A percentile compares a stretch with the other conserved stretches of the same genome.
Conservation (phyloP, 2,113 vertebrate species). For the Plestiodon gilberti region DNA sequence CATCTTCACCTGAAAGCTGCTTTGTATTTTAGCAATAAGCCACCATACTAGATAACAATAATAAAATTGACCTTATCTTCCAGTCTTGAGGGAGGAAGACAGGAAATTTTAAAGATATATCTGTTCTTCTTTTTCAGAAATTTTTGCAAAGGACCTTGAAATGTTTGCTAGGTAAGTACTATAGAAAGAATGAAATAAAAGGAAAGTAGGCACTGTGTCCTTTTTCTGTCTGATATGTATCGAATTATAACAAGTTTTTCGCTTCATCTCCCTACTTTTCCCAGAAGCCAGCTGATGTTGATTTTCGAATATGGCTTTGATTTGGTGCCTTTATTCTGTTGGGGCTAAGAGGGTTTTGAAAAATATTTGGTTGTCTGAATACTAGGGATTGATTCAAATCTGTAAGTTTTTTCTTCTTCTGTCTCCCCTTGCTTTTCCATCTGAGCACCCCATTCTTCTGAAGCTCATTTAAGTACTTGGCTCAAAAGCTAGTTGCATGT, state of each 20-base stretch:
- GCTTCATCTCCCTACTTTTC: not conserved
- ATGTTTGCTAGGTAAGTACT: constrained; percentile 89
- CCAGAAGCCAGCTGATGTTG: not conserved
- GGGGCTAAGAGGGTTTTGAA: not conserved
- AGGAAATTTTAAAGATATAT: not conserved
- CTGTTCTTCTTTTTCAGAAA: constrained; percentile 79
- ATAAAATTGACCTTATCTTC: not conserved
- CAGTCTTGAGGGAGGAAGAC: not conserved
- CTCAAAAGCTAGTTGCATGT: not conserved
- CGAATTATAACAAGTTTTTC: not conserved
- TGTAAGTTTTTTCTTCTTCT: not conserved
- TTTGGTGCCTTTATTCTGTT: not conserved
- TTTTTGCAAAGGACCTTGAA: constrained; percentile 93
- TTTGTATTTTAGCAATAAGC: not conserved
- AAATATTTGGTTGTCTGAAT: not conserved
- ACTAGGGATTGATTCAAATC: not conserved
- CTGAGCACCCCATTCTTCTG: not conserved
- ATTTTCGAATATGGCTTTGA: not conserved
- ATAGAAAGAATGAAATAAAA: not conserved
- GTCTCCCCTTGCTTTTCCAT: not conserved
- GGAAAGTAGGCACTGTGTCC: not conserved
- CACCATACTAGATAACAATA: no score
- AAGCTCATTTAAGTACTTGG: not conserved
- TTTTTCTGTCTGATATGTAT: not conserved
- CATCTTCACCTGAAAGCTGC: not conserved